These are phyloP conservation scores for Arothron firmamentum DNA, from an alignment of 2,113 vertebrate genomes.

Conservation along the genomic window DNA sequence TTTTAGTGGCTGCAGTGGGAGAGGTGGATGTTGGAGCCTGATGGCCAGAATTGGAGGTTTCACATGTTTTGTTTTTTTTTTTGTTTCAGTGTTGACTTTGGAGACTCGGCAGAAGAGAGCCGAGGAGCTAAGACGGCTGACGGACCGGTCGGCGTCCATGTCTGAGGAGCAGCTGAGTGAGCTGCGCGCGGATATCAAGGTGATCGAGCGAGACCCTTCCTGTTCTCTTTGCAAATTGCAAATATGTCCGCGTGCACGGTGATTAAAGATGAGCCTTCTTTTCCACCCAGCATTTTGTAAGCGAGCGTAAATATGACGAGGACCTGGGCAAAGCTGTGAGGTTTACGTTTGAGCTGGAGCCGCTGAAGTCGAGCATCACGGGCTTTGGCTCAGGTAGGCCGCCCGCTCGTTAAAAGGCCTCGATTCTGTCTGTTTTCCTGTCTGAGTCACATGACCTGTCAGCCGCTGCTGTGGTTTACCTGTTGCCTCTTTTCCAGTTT, in stretches of 20 bases:
- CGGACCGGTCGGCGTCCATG: constrained; percentile 86
- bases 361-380: constrained; percentile 81
- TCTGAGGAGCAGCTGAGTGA: constrained; percentile 90
- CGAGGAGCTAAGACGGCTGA: constrained; percentile 84
- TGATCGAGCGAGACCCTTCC: neutral
- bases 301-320: constrained; percentile 94
- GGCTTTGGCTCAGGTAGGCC: constrained; percentile 86
- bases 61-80: constrained; percentile 35
- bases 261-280: neutral
- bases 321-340: constrained; percentile 87
- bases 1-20: too few species aligned
- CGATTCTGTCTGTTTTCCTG: neutral
- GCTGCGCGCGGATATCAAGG: constrained; percentile 93
- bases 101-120: constrained; percentile 87
- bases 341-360: constrained; percentile 87
- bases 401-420: neutral
- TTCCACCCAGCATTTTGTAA: constrained; percentile 86
- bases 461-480: neutral
- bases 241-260: too few species aligned
- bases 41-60: too few species aligned
- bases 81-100: constrained; percentile 82
- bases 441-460: neutral
- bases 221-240: neutral
- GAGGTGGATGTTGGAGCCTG: too few species aligned
- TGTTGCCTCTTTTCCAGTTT: constrained; percentile 70